phyloP scores from a whole-genome alignment of 64 coral and sea anemone species.

The Hydrozoanthus tunicans region DNA sequence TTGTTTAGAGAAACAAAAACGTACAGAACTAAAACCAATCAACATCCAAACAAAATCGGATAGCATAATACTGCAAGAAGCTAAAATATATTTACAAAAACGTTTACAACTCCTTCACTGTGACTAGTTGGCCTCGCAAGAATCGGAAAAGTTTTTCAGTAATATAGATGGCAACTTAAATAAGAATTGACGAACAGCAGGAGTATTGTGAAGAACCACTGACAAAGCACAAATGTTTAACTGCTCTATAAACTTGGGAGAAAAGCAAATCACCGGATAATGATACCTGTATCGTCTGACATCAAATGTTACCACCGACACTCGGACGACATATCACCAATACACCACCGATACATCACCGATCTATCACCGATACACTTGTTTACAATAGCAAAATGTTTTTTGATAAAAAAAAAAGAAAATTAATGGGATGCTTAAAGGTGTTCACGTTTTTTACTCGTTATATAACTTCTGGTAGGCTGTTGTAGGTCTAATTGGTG shows the following conservation, averaged over 20 bases:
- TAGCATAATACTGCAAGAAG: not conserved
- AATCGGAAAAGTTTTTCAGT: not conserved
- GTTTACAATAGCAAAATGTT: no score
- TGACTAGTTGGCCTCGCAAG: not conserved
- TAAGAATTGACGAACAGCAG: not conserved
- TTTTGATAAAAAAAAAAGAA: no score
- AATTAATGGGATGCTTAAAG: no score
- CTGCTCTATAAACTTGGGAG: not conserved
- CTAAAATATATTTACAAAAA: not conserved
- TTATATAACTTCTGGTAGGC: no score
- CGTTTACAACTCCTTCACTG: not conserved
- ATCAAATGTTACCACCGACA: no score
- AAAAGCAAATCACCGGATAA: constrained; percentile 1
- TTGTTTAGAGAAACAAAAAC: not conserved
- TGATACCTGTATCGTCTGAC: not conserved
- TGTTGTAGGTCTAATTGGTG: no score
- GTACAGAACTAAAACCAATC: not conserved
- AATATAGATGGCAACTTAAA: not conserved
- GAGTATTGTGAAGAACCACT: not conserved
- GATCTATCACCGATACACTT: no score
- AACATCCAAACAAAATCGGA: not conserved
- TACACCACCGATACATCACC: no score
- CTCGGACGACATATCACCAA: no score
- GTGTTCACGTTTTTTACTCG: no score
- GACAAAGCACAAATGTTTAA: not conserved